Percentiles rank a stretch among this genome's conserved stretches.
phyloP scores from a whole-genome alignment of 2,888 invertebrate species.

The Agrotis puta region DNA sequence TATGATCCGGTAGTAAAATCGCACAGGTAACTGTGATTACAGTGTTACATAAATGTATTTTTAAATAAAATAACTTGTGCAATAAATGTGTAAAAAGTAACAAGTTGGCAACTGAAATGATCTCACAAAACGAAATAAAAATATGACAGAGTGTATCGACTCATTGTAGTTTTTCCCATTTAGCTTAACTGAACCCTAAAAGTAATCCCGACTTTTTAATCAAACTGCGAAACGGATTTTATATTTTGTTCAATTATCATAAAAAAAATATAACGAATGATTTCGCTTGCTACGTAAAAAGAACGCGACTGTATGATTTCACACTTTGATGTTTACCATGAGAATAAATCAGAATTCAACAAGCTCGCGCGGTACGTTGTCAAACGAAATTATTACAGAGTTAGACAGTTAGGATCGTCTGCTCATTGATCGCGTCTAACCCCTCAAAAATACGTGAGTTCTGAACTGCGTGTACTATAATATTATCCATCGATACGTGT shows the following conservation, averaged over 20 bases:
- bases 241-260: slow-evolving; percentile 12
- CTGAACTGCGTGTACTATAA: background rate
- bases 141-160: background rate
- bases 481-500: background rate
- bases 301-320: background rate
- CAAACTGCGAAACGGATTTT: slow-evolving; percentile 25
- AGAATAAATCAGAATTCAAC: background rate
- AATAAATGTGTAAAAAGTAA: background rate
- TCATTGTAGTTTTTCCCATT: slow-evolving; percentile 19
- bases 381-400: background rate
- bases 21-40: too few species aligned
- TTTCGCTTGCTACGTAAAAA: background rate
- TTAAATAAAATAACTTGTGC: too few species aligned
- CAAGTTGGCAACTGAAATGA: background rate
- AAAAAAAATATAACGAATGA: background rate
- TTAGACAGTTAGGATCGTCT: too few species aligned
- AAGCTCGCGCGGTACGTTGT: background rate
- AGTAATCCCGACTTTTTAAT: slow-evolving; percentile 46
- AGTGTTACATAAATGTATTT: background rate
- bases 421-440: background rate
- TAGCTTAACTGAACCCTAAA: slow-evolving; percentile 23
- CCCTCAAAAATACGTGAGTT: slow-evolving; percentile 6
- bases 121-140: background rate
- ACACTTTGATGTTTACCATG: background rate
- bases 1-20: background rate